Conservation (phyloP, 2,113 vertebrate genomes). For the Zootoca vivipara region DNA sequence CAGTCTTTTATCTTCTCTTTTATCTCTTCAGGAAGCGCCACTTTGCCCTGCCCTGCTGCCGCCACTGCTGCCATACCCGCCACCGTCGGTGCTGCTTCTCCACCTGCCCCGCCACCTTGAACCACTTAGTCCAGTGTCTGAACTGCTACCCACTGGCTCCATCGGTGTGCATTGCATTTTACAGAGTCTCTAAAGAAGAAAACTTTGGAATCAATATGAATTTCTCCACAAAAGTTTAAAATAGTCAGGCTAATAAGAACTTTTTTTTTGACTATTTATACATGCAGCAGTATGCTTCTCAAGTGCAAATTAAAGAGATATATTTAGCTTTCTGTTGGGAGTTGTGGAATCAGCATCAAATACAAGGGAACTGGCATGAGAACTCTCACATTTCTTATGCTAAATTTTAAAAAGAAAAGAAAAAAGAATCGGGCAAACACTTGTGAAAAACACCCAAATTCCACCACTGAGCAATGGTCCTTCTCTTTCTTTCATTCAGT, state of each 20-base stretch:
- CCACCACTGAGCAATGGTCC: too few species aligned
- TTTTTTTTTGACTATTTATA: constrained; percentile 39
- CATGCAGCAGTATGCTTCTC: constrained; percentile 44
- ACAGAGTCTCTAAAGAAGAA: not conserved
- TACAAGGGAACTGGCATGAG: constrained; percentile 8
- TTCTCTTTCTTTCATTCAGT: not conserved
- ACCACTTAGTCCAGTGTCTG: too few species aligned
- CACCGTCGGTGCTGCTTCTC: too few species aligned
- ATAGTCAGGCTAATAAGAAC: constrained; percentile 22
- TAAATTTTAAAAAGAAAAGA: constrained; percentile 24
- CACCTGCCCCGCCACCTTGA: too few species aligned
- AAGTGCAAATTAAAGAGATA: constrained; percentile 49
- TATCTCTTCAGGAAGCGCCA: too few species aligned
- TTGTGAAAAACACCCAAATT: constrained; percentile 1
- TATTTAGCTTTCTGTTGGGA: constrained; percentile 55
- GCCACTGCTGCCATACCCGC: too few species aligned
- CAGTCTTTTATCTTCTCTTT: too few species aligned
- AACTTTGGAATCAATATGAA: not conserved
- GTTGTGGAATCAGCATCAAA: constrained; percentile 53
- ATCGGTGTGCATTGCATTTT: too few species aligned
- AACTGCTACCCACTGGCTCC: too few species aligned
- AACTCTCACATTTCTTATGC: constrained; percentile 38
- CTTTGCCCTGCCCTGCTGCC: too few species aligned
- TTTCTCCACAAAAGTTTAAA: not conserved
- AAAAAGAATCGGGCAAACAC: constrained; percentile 36